Conservation (phyloP, 2,113 vertebrate species). For the Condylura cristata region DNA sequence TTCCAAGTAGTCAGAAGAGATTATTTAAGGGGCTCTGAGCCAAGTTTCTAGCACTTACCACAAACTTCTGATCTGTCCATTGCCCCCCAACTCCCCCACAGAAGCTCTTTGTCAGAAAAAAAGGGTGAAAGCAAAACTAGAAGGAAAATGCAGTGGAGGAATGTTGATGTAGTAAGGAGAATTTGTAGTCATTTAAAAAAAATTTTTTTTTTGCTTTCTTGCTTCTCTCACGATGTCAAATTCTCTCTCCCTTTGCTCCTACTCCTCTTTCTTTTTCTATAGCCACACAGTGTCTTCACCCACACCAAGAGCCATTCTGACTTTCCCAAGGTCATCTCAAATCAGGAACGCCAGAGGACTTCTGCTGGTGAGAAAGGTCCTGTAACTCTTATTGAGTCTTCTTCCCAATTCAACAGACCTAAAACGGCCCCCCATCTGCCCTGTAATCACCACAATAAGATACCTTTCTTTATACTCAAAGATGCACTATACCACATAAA, state of each 20-base stretch:
- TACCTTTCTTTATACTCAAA: background rate
- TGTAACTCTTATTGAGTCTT: background rate
- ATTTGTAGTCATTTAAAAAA: background rate
- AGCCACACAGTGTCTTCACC: background rate
- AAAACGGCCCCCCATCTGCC: background rate
- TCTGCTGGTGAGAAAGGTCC: background rate
- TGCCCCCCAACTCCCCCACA: background rate
- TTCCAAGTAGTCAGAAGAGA: background rate
- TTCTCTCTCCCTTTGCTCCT: background rate
- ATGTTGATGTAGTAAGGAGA: background rate
- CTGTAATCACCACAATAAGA: too few species aligned
- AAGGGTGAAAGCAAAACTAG: rapidly evolving
- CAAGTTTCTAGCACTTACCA: background rate
- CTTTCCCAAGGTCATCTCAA: background rate
- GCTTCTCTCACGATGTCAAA: background rate
- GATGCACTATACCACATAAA: background rate
- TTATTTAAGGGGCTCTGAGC: background rate
- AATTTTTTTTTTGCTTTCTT: background rate
- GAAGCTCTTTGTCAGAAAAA: background rate
- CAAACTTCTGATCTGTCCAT: background rate
- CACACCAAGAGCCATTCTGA: background rate
- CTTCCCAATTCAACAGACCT: background rate
- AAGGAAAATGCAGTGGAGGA: background rate
- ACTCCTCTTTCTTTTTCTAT: background rate
- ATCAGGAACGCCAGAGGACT: background rate